Evolutionary conservation across 2,888 invertebrate species (phyloP), one percentile per base, ranked within the genome.

Genomic region (Microchrysa polita): DNA sequence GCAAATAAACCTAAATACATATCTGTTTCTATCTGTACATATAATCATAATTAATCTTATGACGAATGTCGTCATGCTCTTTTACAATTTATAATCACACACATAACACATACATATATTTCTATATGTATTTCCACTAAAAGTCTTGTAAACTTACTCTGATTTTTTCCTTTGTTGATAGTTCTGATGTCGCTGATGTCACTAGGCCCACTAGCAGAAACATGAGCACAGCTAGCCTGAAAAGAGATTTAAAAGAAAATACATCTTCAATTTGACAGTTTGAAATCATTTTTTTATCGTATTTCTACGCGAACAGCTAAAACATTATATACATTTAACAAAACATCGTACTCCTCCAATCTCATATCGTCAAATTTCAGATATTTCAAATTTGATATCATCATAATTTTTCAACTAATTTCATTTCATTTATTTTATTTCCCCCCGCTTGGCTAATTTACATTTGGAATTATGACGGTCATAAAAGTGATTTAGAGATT

Each of bases 131-230:
- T 16, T 22, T 52, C 10, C 1, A 20, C 7, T 14, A 57, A 23
- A 57, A 34, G 4, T 34, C n/a, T 34, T 34, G 7, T 69, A 60
- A n/a, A 74, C 76, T 76, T 73, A 76, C 76, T 67, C 76, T 76
- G 67, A 76, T 73, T 73, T 74, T 76, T 20, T 76, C 76, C 42
- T 69, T 73, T 1, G 74, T 73, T 67, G 76, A 74, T 44, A 76
- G 53, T 34, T 74, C 76, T 65, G 55, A 53, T 48, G 55, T 34
- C 5, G 57, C 69, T 69, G 69, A 69, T 69, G 69, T 69, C 69
- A 69, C 57, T 40, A 69, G 55, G 22, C 69, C 57, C 57, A 69
- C 40, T 16, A 40, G 40, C 12, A 69, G 18, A 55, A 55, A 23
- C 40, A 20, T 16, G 40, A 18, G 55, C 57, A 40, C 27, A 69